phyloP scores from a whole-genome alignment of 2,797 vertebrate species.

The Anguilla megastoma region DNA sequence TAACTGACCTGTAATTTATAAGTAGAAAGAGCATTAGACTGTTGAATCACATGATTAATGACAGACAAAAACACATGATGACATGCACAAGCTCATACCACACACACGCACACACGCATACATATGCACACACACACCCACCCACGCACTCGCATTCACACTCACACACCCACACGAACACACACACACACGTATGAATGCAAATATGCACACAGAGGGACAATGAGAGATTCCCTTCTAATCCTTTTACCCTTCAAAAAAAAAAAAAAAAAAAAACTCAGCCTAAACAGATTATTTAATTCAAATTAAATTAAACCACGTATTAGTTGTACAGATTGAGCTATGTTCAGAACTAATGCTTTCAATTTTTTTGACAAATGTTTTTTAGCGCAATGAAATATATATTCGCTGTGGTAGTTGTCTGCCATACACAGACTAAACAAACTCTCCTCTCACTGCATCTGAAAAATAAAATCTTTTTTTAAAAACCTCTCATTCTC shows the following conservation, averaged over 20 bases:
- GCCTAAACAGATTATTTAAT: conserved; percentile 47
- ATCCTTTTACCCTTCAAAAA: neutral
- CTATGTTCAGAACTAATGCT: conserved; percentile 21
- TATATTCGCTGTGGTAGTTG: conserved; percentile 23
- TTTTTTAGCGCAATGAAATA: conserved; percentile 35
- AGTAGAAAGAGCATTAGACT: conserved; percentile 40
- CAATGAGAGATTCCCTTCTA: neutral
- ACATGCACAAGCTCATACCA: conserved; percentile 19
- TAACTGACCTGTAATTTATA: conserved; percentile 48
- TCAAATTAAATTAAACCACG: conserved; percentile 34
- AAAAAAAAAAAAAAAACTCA: conserved; percentile 1
- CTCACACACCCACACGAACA: conserved; percentile 26
- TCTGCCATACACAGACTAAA: conserved; percentile 24
- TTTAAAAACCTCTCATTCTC: conserved; percentile 36
- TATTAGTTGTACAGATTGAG: conserved; percentile 18
- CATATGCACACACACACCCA: conserved; percentile 24
- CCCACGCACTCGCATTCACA: conserved; percentile 28
- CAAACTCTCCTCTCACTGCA: conserved; percentile 24
- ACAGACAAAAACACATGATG: conserved; percentile 32
- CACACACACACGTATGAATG: conserved; percentile 29
- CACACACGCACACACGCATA: conserved; percentile 21
- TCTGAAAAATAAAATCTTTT: conserved; percentile 22
- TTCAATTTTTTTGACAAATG: neutral
- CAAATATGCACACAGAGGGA: conserved; percentile 20
- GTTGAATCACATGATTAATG: conserved; percentile 29